Evolutionary conservation across 2,797 vertebrate species (phyloP).

Genomic region (Poeciliopsis infans): DNA sequence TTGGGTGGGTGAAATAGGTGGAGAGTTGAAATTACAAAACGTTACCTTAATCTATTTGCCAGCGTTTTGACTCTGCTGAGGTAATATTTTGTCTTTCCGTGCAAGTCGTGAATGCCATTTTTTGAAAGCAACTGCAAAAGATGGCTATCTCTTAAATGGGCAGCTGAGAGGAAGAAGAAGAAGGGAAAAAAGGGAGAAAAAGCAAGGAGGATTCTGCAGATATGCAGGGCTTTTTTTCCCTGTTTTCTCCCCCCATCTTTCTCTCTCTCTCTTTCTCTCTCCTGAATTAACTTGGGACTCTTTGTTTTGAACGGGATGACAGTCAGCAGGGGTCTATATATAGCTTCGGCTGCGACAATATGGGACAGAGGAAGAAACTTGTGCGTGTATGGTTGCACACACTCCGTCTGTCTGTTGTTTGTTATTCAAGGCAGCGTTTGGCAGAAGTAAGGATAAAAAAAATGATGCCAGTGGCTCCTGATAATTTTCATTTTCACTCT

Average conservation of each 20-base stretch:
- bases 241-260: neutral
- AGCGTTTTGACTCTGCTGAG: constrained; percentile 31
- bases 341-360: constrained; percentile 41
- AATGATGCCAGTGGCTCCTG: neutral
- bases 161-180: constrained; percentile 9
- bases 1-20: neutral
- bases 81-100: constrained; percentile 46
- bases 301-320: constrained; percentile 34
- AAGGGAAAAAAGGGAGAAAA: neutral
- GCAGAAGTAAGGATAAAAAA: constrained; percentile 3
- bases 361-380: constrained; percentile 48
- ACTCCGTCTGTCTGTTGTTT: constrained; percentile 47
- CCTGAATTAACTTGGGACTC: constrained; percentile 18
- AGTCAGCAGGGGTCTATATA: constrained; percentile 42
- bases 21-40: constrained; percentile 38
- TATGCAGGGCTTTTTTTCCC: constrained; percentile 8
- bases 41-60: constrained; percentile 58
- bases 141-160: constrained; percentile 64
- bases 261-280: neutral
- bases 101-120: constrained; percentile 56
- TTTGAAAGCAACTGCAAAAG: constrained; percentile 58
- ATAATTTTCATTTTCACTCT: constrained; percentile 19
- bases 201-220: constrained; percentile 41
- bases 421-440: constrained; percentile 48
- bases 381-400: constrained; percentile 30